A percentile compares a stretch with the other conserved stretches of the same genome.
Conservation (phyloP, 2,888 invertebrate species). For the Tipula lateralis region DNA sequence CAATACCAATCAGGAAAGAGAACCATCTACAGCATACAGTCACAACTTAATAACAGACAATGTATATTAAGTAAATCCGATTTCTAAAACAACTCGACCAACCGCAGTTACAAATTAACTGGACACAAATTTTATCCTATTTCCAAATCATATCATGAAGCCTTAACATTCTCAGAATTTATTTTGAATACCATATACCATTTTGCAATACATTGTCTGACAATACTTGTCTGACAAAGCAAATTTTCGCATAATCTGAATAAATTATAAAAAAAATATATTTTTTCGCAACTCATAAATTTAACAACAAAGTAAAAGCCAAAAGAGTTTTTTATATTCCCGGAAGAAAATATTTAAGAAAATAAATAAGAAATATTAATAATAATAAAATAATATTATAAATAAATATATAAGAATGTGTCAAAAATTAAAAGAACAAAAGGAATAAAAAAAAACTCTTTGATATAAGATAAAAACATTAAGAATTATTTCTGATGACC, state of each 20-base stretch:
- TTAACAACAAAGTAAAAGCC: background rate
- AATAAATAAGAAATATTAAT: background rate
- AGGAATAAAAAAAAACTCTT: background rate
- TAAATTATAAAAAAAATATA: background rate
- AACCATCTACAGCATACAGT: too few species aligned
- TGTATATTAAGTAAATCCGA: too few species aligned
- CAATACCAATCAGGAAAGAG: too few species aligned
- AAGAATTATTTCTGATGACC: conserved; percentile 19
- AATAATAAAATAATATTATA: conserved; percentile 1
- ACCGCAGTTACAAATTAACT: too few species aligned
- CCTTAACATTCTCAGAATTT: background rate
- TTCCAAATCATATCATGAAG: too few species aligned
- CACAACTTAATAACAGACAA: too few species aligned
- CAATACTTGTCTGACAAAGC: background rate
- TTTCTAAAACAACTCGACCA: too few species aligned
- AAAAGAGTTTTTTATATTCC: conserved; percentile 20
- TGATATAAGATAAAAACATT: background rate
- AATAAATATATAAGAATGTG: background rate
- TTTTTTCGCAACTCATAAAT: conserved; percentile 20
- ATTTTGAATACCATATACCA: background rate
- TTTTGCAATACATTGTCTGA: background rate
- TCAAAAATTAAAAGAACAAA: conserved; percentile 19
- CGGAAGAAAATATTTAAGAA: background rate
- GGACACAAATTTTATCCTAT: too few species aligned
- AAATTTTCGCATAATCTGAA: background rate